phyloP scores from a whole-genome alignment of 92 coral and sea anemone genomes.

The Porites divaricata region DNA sequence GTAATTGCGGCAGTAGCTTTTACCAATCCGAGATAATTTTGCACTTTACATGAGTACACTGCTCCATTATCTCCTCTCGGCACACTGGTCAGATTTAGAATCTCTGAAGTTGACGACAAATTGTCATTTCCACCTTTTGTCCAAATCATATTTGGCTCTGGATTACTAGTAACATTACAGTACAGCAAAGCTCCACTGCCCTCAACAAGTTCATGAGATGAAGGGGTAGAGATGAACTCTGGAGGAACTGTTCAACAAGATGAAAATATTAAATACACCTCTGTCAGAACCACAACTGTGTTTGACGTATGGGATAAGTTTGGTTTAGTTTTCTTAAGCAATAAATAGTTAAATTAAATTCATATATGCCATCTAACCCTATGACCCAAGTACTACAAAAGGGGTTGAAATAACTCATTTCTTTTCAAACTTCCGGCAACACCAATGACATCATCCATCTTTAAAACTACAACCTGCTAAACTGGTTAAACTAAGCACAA shows the following conservation, averaged over 20 bases:
- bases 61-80: background rate
- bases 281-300: no score
- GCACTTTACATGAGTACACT: background rate
- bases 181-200: background rate
- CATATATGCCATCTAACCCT: no score
- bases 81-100: background rate
- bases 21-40: background rate
- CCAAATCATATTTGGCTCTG: slow-evolving; percentile 23
- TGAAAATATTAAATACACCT: no score
- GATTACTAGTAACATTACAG: slow-evolving; percentile 34
- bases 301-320: no score
- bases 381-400: no score
- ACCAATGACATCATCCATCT: no score
- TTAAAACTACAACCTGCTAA: no score
- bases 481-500: no score
- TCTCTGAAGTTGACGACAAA: background rate
- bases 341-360: no score
- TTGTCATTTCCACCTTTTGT: slow-evolving; percentile 12
- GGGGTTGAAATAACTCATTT: no score
- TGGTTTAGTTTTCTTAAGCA: no score
- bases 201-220: slow-evolving; percentile 11
- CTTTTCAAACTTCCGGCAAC: no score
- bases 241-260: background rate
- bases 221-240: background rate
- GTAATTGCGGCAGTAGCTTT: background rate